phyloP scores from a whole-genome alignment of 1,140 invertebrate species.

The Cheumatopsyche charites region DNA sequence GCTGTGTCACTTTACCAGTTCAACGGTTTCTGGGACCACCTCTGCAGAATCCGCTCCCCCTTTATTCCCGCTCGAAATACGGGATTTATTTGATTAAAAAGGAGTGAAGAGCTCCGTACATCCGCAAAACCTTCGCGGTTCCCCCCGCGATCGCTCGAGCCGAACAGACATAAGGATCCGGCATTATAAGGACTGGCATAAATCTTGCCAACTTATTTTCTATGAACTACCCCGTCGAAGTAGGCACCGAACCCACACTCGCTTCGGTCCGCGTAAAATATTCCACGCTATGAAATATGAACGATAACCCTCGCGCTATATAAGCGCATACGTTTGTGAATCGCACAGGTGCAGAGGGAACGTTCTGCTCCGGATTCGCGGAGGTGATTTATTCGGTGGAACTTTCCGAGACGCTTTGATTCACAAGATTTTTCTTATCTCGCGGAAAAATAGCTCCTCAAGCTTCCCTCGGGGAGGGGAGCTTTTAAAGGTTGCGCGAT shows the following conservation, averaged over 20 bases:
- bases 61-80: slow-evolving; percentile 18
- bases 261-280: slow-evolving; percentile 45
- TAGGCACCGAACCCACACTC: slow-evolving; percentile 6
- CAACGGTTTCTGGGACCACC: not conserved
- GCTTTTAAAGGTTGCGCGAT: slow-evolving; percentile 1
- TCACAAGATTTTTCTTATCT: slow-evolving; percentile 33
- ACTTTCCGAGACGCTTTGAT: slow-evolving; percentile 32
- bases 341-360: slow-evolving; percentile 38
- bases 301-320: slow-evolving; percentile 36
- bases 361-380: slow-evolving; percentile 16
- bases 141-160: slow-evolving; percentile 26
- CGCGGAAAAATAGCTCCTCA: slow-evolving; percentile 12
- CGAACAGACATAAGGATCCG: slow-evolving; percentile 37
- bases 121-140: slow-evolving; percentile 11
- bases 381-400: slow-evolving; percentile 40
- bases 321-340: slow-evolving; percentile 33
- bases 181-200: slow-evolving; percentile 45
- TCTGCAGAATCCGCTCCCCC: not conserved
- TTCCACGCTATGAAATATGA: slow-evolving; percentile 41
- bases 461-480: not conserved
- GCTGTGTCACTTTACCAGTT: slow-evolving; percentile 33
- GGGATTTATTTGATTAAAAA: slow-evolving; percentile 49
- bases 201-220: slow-evolving; percentile 49
- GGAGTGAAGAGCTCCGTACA: slow-evolving; percentile 21
- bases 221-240: slow-evolving; percentile 43